Conservation (phyloP, 2,797 vertebrate species). For the Holocentrus rufus region DNA sequence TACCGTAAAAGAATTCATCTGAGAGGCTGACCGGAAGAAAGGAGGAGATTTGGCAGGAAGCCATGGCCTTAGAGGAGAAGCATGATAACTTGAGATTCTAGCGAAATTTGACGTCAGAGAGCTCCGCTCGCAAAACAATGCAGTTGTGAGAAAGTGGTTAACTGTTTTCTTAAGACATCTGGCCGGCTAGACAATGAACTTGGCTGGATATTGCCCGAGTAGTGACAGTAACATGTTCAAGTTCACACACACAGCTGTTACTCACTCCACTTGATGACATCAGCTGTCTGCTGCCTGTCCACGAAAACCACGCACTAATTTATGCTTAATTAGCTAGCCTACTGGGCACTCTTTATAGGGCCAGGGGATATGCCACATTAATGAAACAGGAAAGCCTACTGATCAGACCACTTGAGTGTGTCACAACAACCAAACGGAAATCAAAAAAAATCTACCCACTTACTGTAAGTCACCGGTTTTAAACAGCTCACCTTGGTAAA, state of each 20-base stretch:
- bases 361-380: conserved; percentile 42
- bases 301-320: conserved; percentile 44
- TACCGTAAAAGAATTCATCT: conserved; percentile 78
- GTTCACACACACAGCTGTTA: conserved; percentile 39
- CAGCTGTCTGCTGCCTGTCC: conserved; percentile 63
- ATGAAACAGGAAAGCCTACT: conserved; percentile 54
- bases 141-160: conserved; percentile 30
- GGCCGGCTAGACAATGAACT: conserved; percentile 60
- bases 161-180: conserved; percentile 61
- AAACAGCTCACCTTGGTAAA: conserved; percentile 48
- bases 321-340: conserved; percentile 39
- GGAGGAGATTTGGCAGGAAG: conserved; percentile 67
- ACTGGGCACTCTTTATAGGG: conserved; percentile 28
- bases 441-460: conserved; percentile 53
- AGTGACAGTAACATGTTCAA: conserved; percentile 38
- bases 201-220: conserved; percentile 62
- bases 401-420: conserved; percentile 51
- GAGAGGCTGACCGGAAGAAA: conserved; percentile 80
- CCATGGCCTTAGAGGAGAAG: conserved; percentile 60
- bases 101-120: conserved; percentile 62
- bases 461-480: conserved; percentile 55
- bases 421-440: conserved; percentile 65
- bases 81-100: conserved; percentile 53
- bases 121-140: conserved; percentile 66
- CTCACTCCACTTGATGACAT: conserved; percentile 64